These are phyloP conservation scores for Apomyelois bistriatella DNA, from an alignment of 2,888 invertebrate genomes.

Conservation along the genomic window DNA sequence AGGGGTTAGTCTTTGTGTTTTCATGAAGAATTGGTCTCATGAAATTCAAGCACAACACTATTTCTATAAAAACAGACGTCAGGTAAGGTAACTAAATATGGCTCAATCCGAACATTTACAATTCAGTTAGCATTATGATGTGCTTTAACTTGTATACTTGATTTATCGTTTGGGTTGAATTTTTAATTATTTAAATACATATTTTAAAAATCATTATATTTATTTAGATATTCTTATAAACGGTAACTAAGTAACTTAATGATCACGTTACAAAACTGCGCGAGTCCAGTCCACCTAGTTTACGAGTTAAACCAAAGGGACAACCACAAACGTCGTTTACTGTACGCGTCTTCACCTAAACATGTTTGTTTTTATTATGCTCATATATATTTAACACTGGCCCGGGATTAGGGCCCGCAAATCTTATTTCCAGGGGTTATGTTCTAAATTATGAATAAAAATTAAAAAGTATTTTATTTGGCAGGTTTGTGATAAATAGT, in stretches of 20 bases:
- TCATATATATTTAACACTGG: background rate
- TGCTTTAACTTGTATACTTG: background rate
- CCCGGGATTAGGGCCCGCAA: background rate
- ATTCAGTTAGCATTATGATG: slow-evolving; percentile 5
- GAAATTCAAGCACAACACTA: background rate
- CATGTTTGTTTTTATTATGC: background rate
- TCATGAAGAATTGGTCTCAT: background rate
- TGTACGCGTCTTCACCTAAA: background rate
- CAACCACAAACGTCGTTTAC: slow-evolving; percentile 1
- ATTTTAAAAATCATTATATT: no score
- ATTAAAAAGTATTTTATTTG: no score
- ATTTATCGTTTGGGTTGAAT: background rate
- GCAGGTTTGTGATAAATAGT: no score
- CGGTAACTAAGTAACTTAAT: no score
- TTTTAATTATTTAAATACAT: no score
- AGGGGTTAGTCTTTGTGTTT: no score
- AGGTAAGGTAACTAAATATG: background rate
- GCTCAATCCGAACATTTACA: slow-evolving; percentile 1
- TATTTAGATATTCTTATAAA: no score
- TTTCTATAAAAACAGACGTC: background rate
- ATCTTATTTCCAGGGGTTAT: background rate
- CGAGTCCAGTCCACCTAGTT: no score
- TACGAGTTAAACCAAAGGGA: background rate
- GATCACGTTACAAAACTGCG: no score
- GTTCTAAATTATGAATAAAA: background rate